Base-by-base conservation (phyloP, 2,888 invertebrate genomes). In the Tanypteryx hageni region DNA sequence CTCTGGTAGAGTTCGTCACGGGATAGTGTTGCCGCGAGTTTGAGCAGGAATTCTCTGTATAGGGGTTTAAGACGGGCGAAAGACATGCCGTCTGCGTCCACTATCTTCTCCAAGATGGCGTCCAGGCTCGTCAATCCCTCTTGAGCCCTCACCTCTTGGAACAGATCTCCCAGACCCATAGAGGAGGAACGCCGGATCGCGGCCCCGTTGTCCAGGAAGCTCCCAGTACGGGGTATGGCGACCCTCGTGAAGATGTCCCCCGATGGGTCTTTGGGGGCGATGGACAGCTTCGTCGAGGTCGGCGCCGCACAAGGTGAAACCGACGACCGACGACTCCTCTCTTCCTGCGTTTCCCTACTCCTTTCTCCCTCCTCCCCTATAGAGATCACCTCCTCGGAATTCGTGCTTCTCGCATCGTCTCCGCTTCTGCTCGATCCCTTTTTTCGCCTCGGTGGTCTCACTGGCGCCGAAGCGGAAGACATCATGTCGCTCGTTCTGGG, bases 11-110 rank as follows among this genome's bases (percentile, higher is more conserved):
- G 96, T 95, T 98, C 98, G 94, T 98, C 98, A 95, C 98, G 98
- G n/a, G 98, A 98, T 93, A 98, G 95, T 0, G 98, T 98, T 0
- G 98, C 97, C 4, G 98, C 98, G 93, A 98, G 95, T 95, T 98
- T 98, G 68, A 98, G 95, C 89, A 98, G 95, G 94, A 98, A 98
- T 95, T 98, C 98, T 95, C 98, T 98, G 95, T 98, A 98, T 93
- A 98, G 97, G 83, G 98, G 98, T 95, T 98, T 98, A 93, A 98
- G 96, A 94, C 98, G 98, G 95, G 98, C 98, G 95, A 98, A 98
- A 92, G 98, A 98, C 98, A 98, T 98, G 93, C 98, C 98, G 95
- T 98, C 98, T 64, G 98, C 97, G 95, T 98, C 98, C 94, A 98
- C 98, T 94, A 98, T 98, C 94, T 98, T 97, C 94, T 97, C 97